A percentile compares a stretch with the other conserved stretches of the same genome.
Conservation (phyloP, 2,888 invertebrate genomes). For the Gryllus longicercus region DNA sequence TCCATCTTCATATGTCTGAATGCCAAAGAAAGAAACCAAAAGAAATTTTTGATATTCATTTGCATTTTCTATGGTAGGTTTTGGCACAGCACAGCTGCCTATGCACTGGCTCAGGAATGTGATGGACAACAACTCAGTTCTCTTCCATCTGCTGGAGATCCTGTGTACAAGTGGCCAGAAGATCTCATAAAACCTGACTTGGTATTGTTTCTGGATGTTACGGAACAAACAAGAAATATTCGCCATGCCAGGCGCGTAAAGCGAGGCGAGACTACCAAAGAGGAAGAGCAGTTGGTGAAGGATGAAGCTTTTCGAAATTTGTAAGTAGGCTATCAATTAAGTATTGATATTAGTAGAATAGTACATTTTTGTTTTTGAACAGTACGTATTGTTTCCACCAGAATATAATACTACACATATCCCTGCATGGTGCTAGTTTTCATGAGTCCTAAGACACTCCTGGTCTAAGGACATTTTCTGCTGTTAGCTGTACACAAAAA, state of each 20-base stretch:
- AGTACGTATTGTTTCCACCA: no score
- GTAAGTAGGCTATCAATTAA: neutral
- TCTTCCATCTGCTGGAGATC: conserved; percentile 43
- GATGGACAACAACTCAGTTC: conserved; percentile 40
- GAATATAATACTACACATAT: no score
- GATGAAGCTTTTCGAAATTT: conserved; percentile 6
- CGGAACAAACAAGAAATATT: conserved; percentile 45
- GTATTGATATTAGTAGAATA: no score
- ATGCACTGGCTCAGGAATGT: conserved; percentile 45
- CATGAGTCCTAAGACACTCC: no score
- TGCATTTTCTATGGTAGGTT: conserved; percentile 42
- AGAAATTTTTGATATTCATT: no score
- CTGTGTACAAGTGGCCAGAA: conserved; percentile 48
- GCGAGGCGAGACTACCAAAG: neutral
- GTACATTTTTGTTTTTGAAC: no score
- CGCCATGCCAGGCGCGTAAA: conserved; percentile 41
- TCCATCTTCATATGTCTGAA: no score
- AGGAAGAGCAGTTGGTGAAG: conserved; percentile 20
- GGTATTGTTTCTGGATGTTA: conserved; percentile 47
- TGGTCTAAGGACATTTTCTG: no score
- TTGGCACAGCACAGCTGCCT: conserved; percentile 52
- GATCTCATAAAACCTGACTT: conserved; percentile 50
- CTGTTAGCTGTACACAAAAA: no score
- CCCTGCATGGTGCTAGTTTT: no score
- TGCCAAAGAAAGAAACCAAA: no score